Conservation (phyloP, 2,888 invertebrate genomes). For the Pinctada fucata region DNA sequence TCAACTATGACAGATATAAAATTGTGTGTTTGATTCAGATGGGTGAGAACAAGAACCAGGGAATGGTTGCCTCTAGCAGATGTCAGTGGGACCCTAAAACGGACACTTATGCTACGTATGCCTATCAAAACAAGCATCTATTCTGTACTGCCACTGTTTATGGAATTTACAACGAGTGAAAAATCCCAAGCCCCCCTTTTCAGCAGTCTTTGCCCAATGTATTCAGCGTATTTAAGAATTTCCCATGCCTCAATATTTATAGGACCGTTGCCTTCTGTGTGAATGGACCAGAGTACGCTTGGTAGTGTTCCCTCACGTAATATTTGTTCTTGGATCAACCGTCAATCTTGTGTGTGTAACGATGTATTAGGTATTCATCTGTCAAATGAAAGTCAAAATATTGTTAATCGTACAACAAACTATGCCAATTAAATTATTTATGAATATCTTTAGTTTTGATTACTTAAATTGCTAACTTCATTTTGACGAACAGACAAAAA, state of each 20-base stretch:
- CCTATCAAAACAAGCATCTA: slow-evolving; percentile 47
- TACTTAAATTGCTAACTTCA: too few species aligned
- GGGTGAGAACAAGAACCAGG: slow-evolving; percentile 60
- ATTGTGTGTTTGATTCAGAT: slow-evolving; percentile 56
- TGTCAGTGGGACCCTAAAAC: slow-evolving; percentile 59
- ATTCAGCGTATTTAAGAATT: not conserved
- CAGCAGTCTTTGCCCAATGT: not conserved
- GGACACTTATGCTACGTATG: slow-evolving; percentile 57
- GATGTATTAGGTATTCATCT: too few species aligned
- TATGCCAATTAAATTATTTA: too few species aligned
- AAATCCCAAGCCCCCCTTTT: not conserved
- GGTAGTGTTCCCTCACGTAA: too few species aligned
- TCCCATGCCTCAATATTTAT: not conserved
- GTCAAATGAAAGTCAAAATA: too few species aligned
- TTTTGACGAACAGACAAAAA: too few species aligned
- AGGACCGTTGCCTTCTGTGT: too few species aligned
- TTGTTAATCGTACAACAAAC: too few species aligned
- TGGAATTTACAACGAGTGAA: slow-evolving; percentile 59
- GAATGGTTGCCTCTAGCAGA: slow-evolving; percentile 52
- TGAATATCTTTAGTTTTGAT: too few species aligned
- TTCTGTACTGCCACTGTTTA: slow-evolving; percentile 62
- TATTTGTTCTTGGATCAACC: too few species aligned
- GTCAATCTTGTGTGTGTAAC: too few species aligned
- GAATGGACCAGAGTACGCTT: too few species aligned
- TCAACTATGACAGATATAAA: slow-evolving; percentile 62